Conservation (phyloP, 2,888 invertebrate species). For the Hydraecia micacea region DNA sequence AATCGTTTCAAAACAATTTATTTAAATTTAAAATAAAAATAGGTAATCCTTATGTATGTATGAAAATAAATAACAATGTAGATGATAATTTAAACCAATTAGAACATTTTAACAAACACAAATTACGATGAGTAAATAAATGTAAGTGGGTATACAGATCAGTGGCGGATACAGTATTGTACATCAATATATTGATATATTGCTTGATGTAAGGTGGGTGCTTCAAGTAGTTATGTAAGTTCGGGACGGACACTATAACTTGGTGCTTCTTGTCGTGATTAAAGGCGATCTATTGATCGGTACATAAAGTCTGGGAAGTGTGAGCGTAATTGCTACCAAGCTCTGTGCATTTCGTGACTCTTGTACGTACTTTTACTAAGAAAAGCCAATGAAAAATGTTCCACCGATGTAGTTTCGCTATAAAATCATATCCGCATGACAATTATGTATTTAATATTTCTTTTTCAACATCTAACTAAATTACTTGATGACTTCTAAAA, state of each 20-base stretch:
- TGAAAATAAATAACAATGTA: constrained; percentile 65
- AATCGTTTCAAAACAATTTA: constrained; percentile 70
- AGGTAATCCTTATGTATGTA: constrained; percentile 63
- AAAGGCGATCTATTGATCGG: constrained; percentile 80
- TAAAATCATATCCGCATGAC: constrained; percentile 57
- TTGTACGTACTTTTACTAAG: constrained; percentile 84
- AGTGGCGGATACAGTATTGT: constrained; percentile 63
- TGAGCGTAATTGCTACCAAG: constrained; percentile 89
- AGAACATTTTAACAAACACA: constrained; percentile 62
- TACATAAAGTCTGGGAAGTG: constrained; percentile 89
- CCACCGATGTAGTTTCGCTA: constrained; percentile 61
- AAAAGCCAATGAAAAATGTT: constrained; percentile 84
- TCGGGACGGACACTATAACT: constrained; percentile 75
- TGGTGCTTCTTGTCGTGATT: constrained; percentile 86
- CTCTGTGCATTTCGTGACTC: constrained; percentile 86
- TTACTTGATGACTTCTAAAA: constrained; percentile 50
- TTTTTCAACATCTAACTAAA: constrained; percentile 53
- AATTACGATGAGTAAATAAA: constrained; percentile 67
- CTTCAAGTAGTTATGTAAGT: constrained; percentile 80
- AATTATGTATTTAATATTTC: constrained; percentile 31
- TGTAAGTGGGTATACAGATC: constrained; percentile 63
- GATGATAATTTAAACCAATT: constrained; percentile 63
- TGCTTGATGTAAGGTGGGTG: constrained; percentile 87
- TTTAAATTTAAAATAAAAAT: constrained; percentile 69
- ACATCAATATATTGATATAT: constrained; percentile 67